These are phyloP conservation scores for Amblyopsis rosae DNA, from an alignment of 2,113 vertebrate genomes.

Conservation along the genomic window DNA sequence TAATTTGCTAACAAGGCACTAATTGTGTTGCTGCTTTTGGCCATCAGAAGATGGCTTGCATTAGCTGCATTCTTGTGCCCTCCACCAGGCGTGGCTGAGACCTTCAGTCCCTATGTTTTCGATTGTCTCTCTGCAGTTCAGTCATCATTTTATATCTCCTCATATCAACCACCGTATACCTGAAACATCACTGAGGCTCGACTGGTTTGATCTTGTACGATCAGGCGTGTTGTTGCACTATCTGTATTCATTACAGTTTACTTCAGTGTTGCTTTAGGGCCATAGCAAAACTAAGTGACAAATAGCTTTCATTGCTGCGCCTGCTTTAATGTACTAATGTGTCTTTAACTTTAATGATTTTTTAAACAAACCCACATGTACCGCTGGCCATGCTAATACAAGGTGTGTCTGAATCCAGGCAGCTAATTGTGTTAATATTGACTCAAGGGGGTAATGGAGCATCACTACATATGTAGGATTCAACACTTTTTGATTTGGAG, in stretches of 20 bases:
- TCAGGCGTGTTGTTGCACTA: too few relatives aligned
- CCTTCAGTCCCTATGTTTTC: conserved; percentile 17
- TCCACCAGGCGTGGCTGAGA: conserved; percentile 24
- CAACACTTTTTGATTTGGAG: not conserved
- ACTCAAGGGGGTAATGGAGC: not conserved
- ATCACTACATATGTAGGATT: not conserved
- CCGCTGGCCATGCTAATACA: not conserved
- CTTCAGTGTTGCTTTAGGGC: too few relatives aligned
- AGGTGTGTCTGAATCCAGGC: not conserved
- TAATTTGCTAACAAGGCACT: not conserved
- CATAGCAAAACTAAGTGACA: too few relatives aligned
- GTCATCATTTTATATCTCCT: conserved; percentile 10
- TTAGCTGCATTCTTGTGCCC: conserved; percentile 36
- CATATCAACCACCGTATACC: not conserved
- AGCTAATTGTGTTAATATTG: conserved; percentile 5
- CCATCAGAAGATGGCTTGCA: conserved; percentile 19
- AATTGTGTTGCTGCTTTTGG: not conserved
- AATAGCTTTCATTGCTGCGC: too few relatives aligned
- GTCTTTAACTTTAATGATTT: not conserved
- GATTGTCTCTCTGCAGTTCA: conserved; percentile 25
- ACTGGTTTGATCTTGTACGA: not conserved
- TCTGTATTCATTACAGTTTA: too few relatives aligned
- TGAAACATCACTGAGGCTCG: not conserved
- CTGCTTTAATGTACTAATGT: too few relatives aligned
- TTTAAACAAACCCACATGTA: conserved; percentile 12